These are phyloP conservation scores for Ibycter americanus DNA, from an alignment of 2,797 vertebrate genomes.

Conservation along the genomic window DNA sequence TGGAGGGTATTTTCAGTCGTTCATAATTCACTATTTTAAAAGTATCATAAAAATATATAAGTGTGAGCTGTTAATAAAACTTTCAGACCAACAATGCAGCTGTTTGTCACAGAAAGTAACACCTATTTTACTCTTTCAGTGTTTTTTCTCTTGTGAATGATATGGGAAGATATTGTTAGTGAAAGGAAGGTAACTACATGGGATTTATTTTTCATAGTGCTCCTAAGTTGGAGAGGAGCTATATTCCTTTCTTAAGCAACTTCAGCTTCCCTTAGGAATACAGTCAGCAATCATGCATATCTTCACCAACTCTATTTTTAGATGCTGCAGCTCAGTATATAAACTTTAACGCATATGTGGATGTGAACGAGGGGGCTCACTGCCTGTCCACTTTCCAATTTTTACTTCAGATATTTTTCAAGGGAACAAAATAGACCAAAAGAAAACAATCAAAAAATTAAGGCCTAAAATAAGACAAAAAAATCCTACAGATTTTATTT, in stretches of 20 bases:
- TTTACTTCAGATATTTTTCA: conserved; percentile 1
- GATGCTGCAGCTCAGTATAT: background rate
- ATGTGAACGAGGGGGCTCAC: background rate
- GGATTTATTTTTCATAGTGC: background rate
- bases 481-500: background rate
- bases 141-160: background rate
- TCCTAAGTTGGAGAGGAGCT: background rate
- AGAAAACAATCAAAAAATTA: background rate
- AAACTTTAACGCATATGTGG: background rate
- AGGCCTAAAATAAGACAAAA: background rate
- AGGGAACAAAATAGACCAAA: background rate
- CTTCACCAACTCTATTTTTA: conserved; percentile 16
- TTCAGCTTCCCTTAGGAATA: conserved; percentile 47
- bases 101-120: conserved; percentile 33
- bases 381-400: background rate
- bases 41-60: conserved; percentile 75
- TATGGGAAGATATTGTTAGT: background rate
- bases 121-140: background rate
- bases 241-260: conserved; percentile 3
- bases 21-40: conserved; percentile 80
- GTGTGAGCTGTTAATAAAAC: conserved; percentile 78
- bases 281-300: conserved; percentile 18
- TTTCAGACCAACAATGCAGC: conserved; percentile 56
- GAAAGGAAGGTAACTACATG: conserved; percentile 41
- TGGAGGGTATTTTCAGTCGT: conserved; percentile 88